phyloP scores from a whole-genome alignment of 2,888 invertebrate genomes.

The Archaeoteleia sp. region DNA sequence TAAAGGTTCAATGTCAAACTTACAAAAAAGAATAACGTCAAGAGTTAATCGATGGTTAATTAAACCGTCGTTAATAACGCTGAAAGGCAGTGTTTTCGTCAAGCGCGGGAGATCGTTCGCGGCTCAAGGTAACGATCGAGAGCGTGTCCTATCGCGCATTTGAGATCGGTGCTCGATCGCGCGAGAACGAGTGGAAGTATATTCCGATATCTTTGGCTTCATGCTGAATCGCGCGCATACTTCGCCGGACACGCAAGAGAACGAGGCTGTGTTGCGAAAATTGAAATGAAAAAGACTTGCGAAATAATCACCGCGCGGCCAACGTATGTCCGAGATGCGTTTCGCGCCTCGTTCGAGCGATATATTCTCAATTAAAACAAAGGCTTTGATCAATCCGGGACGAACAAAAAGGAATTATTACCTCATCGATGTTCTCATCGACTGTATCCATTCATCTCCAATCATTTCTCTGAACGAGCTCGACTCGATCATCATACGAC shows the following conservation, averaged over 20 bases:
- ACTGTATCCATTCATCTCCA: too few relatives aligned
- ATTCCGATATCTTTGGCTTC: constrained; percentile 39
- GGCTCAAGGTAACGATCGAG: constrained; percentile 48
- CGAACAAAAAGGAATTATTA: too few relatives aligned
- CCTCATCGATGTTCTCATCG: too few relatives aligned
- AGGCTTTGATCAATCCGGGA: too few relatives aligned
- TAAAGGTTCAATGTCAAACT: too few relatives aligned
- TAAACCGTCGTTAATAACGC: constrained; percentile 36
- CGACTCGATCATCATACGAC: too few relatives aligned
- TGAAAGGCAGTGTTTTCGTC: constrained; percentile 38
- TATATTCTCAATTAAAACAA: too few relatives aligned
- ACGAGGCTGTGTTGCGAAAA: constrained; percentile 46
- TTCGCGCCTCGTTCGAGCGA: background rate
- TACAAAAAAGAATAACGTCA: constrained; percentile 3
- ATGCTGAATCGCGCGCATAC: constrained; percentile 49
- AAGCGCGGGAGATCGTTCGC: too few relatives aligned
- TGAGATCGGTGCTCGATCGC: constrained; percentile 46
- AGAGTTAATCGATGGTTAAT: constrained; percentile 26
- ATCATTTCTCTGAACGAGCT: too few relatives aligned
- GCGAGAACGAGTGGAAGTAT: constrained; percentile 39
- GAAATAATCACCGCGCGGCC: constrained; percentile 24
- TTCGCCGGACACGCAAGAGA: constrained; percentile 43
- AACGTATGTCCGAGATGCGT: background rate
- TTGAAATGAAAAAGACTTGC: constrained; percentile 38
- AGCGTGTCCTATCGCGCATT: constrained; percentile 47